phyloP scores from a whole-genome alignment of 2,888 invertebrate genomes.

The Dasypolia templi region DNA sequence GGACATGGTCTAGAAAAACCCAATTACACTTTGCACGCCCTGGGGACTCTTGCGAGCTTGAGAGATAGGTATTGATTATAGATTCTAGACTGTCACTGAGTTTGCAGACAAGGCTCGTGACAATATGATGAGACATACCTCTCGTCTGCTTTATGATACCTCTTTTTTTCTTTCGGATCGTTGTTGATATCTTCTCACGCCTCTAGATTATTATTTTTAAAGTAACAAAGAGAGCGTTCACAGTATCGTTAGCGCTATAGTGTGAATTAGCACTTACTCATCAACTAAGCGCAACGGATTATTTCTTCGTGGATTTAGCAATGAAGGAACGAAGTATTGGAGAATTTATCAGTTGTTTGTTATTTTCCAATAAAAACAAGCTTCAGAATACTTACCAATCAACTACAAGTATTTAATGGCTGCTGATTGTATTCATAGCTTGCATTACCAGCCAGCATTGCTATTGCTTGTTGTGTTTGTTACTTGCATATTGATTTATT shows the following conservation, averaged over 20 bases:
- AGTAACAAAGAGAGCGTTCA: slow-evolving; percentile 28
- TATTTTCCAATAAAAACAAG: slow-evolving; percentile 9
- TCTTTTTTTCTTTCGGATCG: neutral
- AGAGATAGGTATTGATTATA: too few species aligned
- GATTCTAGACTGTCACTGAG: too few species aligned
- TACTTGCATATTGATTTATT: slow-evolving; percentile 44
- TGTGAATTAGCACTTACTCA: slow-evolving; percentile 37
- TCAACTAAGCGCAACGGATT: slow-evolving; percentile 3
- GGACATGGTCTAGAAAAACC: too few species aligned
- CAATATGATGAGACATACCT: neutral
- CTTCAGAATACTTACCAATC: slow-evolving; percentile 4
- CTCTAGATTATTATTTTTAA: slow-evolving; percentile 4
- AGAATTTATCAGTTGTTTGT: neutral
- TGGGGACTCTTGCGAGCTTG: too few species aligned
- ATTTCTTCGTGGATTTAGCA: neutral
- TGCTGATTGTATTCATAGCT: slow-evolving; percentile 28
- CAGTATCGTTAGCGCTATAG: slow-evolving; percentile 5
- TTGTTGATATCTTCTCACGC: slow-evolving; percentile 34
- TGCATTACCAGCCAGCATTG: slow-evolving; percentile 8
- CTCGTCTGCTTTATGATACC: neutral
- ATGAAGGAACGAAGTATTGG: neutral
- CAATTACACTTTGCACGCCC: too few species aligned
- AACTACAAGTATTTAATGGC: slow-evolving; percentile 20
- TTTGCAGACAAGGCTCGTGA: too few species aligned
- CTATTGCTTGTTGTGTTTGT: slow-evolving; percentile 15